Evolutionary conservation across 2,888 invertebrate species (phyloP).

Genomic region (Scelioninae gen. 1): DNA sequence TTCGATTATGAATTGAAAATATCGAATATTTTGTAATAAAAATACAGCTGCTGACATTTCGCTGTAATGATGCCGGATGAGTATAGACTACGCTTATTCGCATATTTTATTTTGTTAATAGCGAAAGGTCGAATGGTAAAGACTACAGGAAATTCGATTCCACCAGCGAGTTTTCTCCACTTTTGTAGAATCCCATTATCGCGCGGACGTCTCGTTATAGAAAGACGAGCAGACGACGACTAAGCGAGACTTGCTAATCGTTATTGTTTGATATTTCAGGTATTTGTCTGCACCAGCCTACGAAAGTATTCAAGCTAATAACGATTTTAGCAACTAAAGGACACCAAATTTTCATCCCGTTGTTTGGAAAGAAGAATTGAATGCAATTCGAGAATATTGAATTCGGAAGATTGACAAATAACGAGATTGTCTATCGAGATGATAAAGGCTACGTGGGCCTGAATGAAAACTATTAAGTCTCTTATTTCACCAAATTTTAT

Average conservation of each 20-base stretch:
- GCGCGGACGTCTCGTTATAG: conserved; percentile 38
- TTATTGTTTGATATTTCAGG: conserved; percentile 48
- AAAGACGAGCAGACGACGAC: conserved; percentile 14
- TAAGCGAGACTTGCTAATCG: conserved; percentile 30
- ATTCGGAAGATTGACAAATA: conserved; percentile 59
- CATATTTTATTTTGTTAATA: conserved; percentile 31
- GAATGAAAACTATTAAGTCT: conserved; percentile 45
- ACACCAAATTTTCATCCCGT: conserved; percentile 39
- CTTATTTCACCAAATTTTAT: conserved; percentile 36
- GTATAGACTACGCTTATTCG: conserved; percentile 3
- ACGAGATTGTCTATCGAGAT: conserved; percentile 53
- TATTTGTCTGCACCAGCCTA: conserved; percentile 7
- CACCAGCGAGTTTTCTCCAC: conserved; percentile 23
- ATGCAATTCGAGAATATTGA: conserved; percentile 58
- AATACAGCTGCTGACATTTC: conserved; percentile 1
- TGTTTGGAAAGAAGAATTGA: conserved; percentile 38
- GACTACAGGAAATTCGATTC: conserved; percentile 42
- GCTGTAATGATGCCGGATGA: conserved; percentile 7
- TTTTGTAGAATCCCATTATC: conserved; percentile 40
- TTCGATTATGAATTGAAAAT: neutral
- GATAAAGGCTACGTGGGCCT: conserved; percentile 25
- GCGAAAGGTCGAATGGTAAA: conserved; percentile 27
- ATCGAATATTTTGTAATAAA: conserved; percentile 6
- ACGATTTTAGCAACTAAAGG: conserved; percentile 29
- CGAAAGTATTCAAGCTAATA: conserved; percentile 26